Evolutionary conservation across 2,113 vertebrate species (phyloP), one percentile per base, ranked within the genome.

Genomic region (Lutjanus erythropterus): DNA sequence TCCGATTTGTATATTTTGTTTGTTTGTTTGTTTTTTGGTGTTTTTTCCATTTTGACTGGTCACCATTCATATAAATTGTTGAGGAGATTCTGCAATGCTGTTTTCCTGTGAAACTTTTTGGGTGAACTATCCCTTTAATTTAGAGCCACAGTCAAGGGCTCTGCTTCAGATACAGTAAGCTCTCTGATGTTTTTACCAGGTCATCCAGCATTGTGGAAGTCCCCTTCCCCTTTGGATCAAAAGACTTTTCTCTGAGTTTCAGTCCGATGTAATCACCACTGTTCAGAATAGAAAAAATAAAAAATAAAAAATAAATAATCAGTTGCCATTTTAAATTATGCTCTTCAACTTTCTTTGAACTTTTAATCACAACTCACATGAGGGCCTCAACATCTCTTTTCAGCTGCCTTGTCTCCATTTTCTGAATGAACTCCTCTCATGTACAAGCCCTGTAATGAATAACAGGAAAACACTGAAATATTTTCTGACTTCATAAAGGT

Each of bases 201-300:
- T 97, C 95, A 84, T 97, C 96, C 91, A 97, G 89, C 85, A 95
- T 77, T 2, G 94, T 94, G 56, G 89, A 86, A 6, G 91, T 84
- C 50, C 82, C 93, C 91, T 91, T 95, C 84, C 97, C 96, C 84
- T 95, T 94, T 6, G 96, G 95, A 85, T 97, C 97, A 88, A 97
- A 98, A 72, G 91, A 83, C 9, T 96, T 95, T 92, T 97, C 96
- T 84, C 90, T 73, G 69, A 97, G 93, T 90, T 88, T 96, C 89
- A 95, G 95, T 49, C 97, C 96, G 83, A 98, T 92, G 83, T 97
- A 97, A 85, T 96, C 91, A 76, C 76, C 88, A 76, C 97, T 97
- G 88, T 72, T 61, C n/a, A 92, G 81, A 94, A 91, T 46, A 61
- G 88, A 92, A 77, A 86, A 58, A n/a, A n/a, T n/a, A n/a, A n/a